Evolutionary conservation across 2,888 invertebrate genomes (phyloP).

Genomic region (Drosophila borealis): DNA sequence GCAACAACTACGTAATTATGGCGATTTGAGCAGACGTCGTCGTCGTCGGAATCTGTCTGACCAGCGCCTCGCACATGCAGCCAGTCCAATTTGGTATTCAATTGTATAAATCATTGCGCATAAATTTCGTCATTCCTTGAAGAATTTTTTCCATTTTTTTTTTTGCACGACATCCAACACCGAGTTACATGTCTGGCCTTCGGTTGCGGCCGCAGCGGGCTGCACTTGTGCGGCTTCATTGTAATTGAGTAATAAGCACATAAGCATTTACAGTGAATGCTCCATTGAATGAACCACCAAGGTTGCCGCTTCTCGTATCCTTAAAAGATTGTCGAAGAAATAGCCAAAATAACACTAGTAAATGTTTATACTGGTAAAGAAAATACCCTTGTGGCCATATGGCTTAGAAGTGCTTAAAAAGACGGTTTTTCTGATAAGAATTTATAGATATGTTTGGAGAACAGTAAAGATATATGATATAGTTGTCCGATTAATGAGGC

Average conservation of each 20-base stretch:
- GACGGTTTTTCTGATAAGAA: too few species aligned
- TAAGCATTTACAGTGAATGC: neutral
- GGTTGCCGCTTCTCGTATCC: neutral
- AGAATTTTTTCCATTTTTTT: conserved; percentile 20
- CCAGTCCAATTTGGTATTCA: conserved; percentile 68
- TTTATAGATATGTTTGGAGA: too few species aligned
- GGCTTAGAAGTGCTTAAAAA: too few species aligned
- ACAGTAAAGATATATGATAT: too few species aligned
- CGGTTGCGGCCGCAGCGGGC: conserved; percentile 56
- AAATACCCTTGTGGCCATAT: too few species aligned
- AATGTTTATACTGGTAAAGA: too few species aligned
- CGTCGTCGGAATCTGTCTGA: conserved; percentile 9
- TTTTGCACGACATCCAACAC: conserved; percentile 47
- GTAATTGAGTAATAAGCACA: conserved; percentile 42
- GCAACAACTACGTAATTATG: conserved; percentile 58
- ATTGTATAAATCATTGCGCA: conserved; percentile 65
- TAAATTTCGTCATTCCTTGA: conserved; percentile 64
- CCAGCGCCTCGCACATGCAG: conserved; percentile 36
- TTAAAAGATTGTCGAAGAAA: neutral
- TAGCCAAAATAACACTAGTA: too few species aligned
- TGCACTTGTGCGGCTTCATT: conserved; percentile 67
- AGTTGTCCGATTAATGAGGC: too few species aligned
- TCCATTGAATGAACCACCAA: neutral
- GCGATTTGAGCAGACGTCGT: conserved; percentile 58
- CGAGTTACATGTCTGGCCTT: conserved; percentile 47